These are phyloP conservation scores for Probaryconus sp. DNA, from an alignment of 1,140 invertebrate species.

Conservation along the genomic window DNA sequence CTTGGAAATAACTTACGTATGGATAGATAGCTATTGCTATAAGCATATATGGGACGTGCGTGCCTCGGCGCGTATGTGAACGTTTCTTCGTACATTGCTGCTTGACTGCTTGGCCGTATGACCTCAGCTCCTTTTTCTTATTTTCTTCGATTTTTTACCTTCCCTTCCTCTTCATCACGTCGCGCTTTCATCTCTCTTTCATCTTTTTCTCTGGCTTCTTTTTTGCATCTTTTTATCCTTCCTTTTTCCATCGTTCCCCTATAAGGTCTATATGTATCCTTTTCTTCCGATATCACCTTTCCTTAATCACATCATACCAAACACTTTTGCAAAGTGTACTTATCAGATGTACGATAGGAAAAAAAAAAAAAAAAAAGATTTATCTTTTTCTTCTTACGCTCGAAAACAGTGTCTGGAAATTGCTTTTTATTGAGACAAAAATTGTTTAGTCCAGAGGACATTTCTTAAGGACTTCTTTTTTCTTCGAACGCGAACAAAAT, in stretches of 20 bases:
- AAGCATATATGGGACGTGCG: slow-evolving; percentile 34
- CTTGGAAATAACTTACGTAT: slow-evolving; percentile 65
- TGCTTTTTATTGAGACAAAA: too few relatives aligned
- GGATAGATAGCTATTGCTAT: slow-evolving; percentile 58
- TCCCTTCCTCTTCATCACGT: slow-evolving; percentile 15
- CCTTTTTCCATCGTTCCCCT: neutral
- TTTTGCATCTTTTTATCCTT: neutral
- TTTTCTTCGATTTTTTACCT: slow-evolving; percentile 37
- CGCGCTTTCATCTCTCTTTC: neutral
- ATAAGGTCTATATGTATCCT: neutral
- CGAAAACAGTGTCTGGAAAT: too few relatives aligned
- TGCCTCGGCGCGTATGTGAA: slow-evolving; percentile 13
- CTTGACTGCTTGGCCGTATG: slow-evolving; percentile 44
- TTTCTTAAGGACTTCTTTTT: too few relatives aligned
- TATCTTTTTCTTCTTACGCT: too few relatives aligned
- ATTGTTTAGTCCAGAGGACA: too few relatives aligned
- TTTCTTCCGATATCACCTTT: neutral
- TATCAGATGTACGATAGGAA: too few relatives aligned
- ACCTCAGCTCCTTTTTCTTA: slow-evolving; percentile 45
- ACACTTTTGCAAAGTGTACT: too few relatives aligned
- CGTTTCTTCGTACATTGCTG: slow-evolving; percentile 25
- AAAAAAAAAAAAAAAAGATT: too few relatives aligned
- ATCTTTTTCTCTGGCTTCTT: too few relatives aligned
- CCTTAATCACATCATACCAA: too few relatives aligned
- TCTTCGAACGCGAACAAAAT: too few relatives aligned